These are phyloP conservation scores for Tridacna gigas DNA, from an alignment of 2,888 invertebrate genomes.

Conservation along the genomic window DNA sequence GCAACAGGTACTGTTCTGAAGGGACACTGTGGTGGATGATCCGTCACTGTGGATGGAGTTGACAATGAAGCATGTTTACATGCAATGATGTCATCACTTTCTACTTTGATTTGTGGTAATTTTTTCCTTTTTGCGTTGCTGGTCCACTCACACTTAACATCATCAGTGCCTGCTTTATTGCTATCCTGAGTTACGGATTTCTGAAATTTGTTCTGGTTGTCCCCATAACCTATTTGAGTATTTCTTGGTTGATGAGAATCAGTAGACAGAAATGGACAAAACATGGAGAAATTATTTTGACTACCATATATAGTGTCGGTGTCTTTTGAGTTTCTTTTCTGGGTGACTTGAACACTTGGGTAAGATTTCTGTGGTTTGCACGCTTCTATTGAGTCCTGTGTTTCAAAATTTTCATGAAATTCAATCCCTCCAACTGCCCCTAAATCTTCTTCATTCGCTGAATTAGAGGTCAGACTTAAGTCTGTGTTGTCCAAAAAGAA, in stretches of 20 bases:
- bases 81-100: background rate
- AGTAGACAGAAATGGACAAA: constrained; percentile 4
- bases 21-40: too few relatives aligned
- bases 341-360: background rate
- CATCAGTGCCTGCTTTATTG: background rate
- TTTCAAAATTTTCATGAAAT: background rate
- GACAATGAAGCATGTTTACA: too few relatives aligned
- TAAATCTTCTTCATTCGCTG: background rate
- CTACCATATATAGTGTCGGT: background rate
- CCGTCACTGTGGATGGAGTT: too few relatives aligned
- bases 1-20: too few relatives aligned
- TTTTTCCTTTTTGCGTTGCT: background rate
- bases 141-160: background rate
- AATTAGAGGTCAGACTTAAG: background rate
- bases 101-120: background rate
- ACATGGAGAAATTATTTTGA: background rate
- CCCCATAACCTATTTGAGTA: too few relatives aligned
- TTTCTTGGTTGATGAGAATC: background rate
- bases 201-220: background rate
- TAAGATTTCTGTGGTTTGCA: background rate
- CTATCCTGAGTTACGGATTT: constrained; percentile 11
- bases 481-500: constrained; percentile 2
- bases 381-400: background rate
- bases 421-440: constrained; percentile 2
- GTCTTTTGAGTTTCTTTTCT: background rate